Evolutionary conservation across 2,113 vertebrate species (phyloP).

Genomic region (Pituophis catenifer): DNA sequence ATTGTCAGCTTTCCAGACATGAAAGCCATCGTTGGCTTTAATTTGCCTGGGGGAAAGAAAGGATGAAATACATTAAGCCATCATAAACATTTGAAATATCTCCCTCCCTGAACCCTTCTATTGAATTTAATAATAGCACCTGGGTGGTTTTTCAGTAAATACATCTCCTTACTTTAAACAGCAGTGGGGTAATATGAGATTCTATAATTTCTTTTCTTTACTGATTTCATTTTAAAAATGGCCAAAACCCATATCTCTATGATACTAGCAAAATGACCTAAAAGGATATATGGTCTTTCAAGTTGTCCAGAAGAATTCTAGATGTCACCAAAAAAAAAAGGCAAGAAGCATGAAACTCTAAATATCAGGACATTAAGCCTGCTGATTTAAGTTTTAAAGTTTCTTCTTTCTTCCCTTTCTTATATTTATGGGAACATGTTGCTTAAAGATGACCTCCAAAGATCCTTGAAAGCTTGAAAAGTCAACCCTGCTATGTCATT

Average conservation of each 20-base stretch:
- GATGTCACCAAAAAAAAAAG: not conserved
- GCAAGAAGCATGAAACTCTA: not conserved
- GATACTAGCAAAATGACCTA: not conserved
- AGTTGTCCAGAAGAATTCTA: not conserved
- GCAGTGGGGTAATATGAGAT: not conserved
- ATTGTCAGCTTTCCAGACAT: conserved; percentile 80
- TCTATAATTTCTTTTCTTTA: not conserved
- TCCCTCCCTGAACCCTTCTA: no score
- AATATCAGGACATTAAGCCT: not conserved
- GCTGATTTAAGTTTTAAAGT: not conserved
- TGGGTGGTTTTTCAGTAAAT: not conserved
- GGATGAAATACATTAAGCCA: conserved; percentile 12
- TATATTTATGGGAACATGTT: not conserved
- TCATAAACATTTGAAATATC: conserved; percentile 1
- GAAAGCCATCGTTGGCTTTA: conserved; percentile 92
- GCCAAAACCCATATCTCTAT: not conserved
- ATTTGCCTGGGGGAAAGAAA: conserved; percentile 69
- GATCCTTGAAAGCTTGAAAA: not conserved
- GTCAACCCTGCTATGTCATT: not conserved
- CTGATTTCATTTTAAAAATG: not conserved
- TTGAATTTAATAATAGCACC: not conserved
- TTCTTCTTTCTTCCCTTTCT: not conserved
- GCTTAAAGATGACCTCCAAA: not conserved
- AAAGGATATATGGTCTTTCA: not conserved
- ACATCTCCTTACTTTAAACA: not conserved